Percentiles rank a stretch among this genome's conserved stretches.
Conservation (phyloP, 2,888 invertebrate species). For the Sphecodes monilicornis region DNA sequence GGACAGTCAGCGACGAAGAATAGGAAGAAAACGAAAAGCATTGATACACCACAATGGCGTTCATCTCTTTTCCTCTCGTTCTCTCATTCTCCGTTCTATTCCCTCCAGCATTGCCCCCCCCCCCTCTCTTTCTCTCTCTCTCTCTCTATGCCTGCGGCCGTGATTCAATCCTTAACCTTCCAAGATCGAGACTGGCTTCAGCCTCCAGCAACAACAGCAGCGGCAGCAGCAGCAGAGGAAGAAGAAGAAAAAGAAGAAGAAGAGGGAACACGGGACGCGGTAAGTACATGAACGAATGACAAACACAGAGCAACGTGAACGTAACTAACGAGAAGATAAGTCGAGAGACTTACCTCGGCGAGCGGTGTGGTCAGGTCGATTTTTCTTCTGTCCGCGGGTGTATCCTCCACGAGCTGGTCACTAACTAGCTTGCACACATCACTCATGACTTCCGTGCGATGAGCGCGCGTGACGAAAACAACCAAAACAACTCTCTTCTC, state of each 20-base stretch:
- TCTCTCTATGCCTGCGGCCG: constrained; percentile 51
- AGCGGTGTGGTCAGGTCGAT: constrained; percentile 39
- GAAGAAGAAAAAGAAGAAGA: neutral
- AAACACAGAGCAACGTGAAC: constrained; percentile 11
- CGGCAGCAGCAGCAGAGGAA: neutral
- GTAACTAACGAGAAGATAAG: constrained; percentile 42
- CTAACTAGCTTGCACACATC: constrained; percentile 67
- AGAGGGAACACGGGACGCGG: neutral
- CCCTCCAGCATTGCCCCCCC: neutral
- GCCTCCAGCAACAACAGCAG: too few species aligned
- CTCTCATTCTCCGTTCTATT: constrained; percentile 12
- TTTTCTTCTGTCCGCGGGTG: constrained; percentile 55
- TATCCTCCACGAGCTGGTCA: constrained; percentile 66
- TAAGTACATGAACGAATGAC: constrained; percentile 20
- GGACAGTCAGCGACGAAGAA: constrained; percentile 15
- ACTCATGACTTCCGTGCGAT: constrained; percentile 60
- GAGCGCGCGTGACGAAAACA: constrained; percentile 26
- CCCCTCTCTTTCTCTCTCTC: neutral
- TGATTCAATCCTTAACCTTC: constrained; percentile 52
- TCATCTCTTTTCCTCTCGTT: constrained; percentile 30
- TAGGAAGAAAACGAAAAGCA: constrained; percentile 47
- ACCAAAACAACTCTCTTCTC: neutral
- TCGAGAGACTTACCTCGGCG: constrained; percentile 46
- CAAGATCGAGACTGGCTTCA: constrained; percentile 17
- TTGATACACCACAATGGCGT: constrained; percentile 44